These are phyloP conservation scores for Gila orcuttii DNA, from an alignment of 2,113 vertebrate species.

Conservation along the genomic window DNA sequence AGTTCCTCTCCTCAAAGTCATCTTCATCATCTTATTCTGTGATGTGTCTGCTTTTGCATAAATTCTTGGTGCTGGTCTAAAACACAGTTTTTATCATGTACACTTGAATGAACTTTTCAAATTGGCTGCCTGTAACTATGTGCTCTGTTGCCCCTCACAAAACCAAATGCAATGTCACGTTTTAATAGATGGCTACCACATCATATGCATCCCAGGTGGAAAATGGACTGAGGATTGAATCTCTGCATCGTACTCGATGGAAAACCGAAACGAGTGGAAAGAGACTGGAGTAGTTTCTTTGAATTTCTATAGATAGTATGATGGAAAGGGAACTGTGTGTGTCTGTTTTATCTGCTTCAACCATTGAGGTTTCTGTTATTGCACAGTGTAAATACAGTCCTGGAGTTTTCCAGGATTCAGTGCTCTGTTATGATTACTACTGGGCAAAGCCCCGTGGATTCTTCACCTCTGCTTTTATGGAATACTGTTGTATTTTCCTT, in stretches of 20 bases:
- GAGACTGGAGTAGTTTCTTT: constrained; percentile 40
- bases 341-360: constrained; percentile 60
- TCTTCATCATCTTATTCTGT: constrained; percentile 32
- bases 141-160: constrained; percentile 36
- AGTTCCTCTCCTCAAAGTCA: constrained; percentile 35
- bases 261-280: background rate
- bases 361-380: constrained; percentile 60
- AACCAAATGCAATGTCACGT: constrained; percentile 55
- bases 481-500: constrained; percentile 61
- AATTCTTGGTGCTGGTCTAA: constrained; percentile 52
- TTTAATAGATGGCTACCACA: constrained; percentile 41
- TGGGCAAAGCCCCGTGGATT: constrained; percentile 37
- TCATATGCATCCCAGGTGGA: constrained; percentile 48
- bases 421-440: constrained; percentile 49
- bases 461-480: constrained; percentile 54
- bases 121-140: constrained; percentile 42
- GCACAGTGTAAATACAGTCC: constrained; percentile 65
- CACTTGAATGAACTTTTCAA: constrained; percentile 52
- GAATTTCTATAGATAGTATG: constrained; percentile 42
- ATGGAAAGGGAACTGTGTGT: constrained; percentile 53
- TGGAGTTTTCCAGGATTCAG: constrained; percentile 52
- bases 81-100: constrained; percentile 48
- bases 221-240: constrained; percentile 26
- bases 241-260: background rate
- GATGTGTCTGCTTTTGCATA: constrained; percentile 42